phyloP scores from a whole-genome alignment of 1,140 invertebrate genomes.

The Drosophila seguyi region DNA sequence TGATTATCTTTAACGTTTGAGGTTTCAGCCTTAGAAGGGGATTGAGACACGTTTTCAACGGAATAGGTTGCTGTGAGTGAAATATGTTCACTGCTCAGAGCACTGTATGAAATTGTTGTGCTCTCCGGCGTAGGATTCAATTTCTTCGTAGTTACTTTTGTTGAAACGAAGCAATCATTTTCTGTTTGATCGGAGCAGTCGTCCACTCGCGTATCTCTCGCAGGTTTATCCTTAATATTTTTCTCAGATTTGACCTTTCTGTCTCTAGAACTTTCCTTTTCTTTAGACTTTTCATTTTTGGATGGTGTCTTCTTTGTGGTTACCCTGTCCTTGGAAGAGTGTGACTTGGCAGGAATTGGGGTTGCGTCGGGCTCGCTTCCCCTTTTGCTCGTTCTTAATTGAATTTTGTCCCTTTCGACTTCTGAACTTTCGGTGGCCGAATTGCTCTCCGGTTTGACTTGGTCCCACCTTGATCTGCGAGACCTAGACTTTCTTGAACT shows the following conservation, averaged over 20 bases:
- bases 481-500: slow-evolving; percentile 8
- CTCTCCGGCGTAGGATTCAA: not conserved
- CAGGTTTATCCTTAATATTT: not conserved
- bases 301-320: not conserved
- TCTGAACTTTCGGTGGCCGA: not conserved
- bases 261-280: not conserved
- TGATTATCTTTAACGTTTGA: not conserved
- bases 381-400: not conserved
- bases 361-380: not conserved
- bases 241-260: not conserved
- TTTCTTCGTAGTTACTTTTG: not conserved
- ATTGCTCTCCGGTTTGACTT: not conserved
- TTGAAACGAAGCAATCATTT: too few relatives aligned
- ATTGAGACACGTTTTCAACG: too few relatives aligned
- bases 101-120: not conserved
- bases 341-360: not conserved
- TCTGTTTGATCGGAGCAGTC: not conserved
- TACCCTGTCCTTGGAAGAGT: not conserved
- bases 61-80: too few relatives aligned
- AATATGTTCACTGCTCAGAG: too few relatives aligned
- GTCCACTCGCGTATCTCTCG: not conserved
- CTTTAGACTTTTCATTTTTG: not conserved
- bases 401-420: slow-evolving; percentile 1
- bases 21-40: not conserved
- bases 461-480: not conserved